Base-by-base conservation (phyloP, 2,888 invertebrate species). In the Criorhina ranunculi region DNA sequence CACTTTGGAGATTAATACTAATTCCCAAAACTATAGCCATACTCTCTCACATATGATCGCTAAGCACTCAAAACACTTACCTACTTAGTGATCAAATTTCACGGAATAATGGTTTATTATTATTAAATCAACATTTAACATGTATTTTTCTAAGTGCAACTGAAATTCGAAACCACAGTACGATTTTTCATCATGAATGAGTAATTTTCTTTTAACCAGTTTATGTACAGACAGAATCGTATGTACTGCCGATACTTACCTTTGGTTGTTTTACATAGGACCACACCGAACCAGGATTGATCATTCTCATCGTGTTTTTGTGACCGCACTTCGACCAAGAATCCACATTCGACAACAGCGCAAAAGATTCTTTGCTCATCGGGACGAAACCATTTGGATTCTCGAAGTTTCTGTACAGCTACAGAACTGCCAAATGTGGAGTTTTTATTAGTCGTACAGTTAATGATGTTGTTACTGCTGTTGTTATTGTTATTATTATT, bases 351-450 rank as follows among this genome's bases (percentile, higher is more conserved):
- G 89, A 95, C 93, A 76, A 95, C 95, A 70, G 95, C 94, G 91
- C 95, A 95, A 87, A 95, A 93, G 88, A 95, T 94, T 88, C 94
- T 94, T 89, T 94, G 93, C 92, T 95, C 95, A 88, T 94, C 94
- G 87, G 94, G 94, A 87, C 93, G 93, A 90, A 95, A 95, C 95
- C 95, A 95, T 93, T 95, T 95, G 86, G 95, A 94, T 90, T 95
- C 95, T 86, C 95, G 93, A 87, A 95, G 92, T 89, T 95, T 95
- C 90, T 95, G 95, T 83, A 95, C 95, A 59, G 95, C 94, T 42
- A 95, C 95, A 62, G 95, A 94, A 83, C 94, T 95, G 82, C 94
- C 94, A 90, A 94, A 94, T 85, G 92, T 92, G 88, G 93, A 80
- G 33, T 79, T 76, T 57, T 87, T 87, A 40, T 79, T 81, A 35